phyloP scores from a whole-genome alignment of 2,113 vertebrate genomes.

The Diphyllodes magnificus region DNA sequence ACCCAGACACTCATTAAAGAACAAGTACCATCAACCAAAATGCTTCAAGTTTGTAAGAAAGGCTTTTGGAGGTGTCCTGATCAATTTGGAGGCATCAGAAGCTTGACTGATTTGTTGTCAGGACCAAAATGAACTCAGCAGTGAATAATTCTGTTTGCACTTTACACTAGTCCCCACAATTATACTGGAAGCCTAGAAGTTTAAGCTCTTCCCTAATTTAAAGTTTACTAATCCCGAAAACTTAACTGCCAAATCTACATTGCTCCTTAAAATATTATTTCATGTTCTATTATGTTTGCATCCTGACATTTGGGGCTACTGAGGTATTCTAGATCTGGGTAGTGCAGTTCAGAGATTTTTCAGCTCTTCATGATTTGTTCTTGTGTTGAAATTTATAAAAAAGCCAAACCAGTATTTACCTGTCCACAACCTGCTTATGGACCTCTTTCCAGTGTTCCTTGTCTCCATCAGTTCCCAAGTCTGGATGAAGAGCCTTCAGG shows the following conservation, averaged over 20 bases:
- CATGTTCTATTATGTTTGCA: not conserved
- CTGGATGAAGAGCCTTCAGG: constrained; percentile 86
- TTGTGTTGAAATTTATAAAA: not conserved
- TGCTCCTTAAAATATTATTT: not conserved
- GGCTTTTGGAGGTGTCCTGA: not conserved
- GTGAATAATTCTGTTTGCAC: not conserved
- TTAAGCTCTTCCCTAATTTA: not conserved
- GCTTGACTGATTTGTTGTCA: not conserved
- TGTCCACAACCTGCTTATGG: constrained; percentile 94
- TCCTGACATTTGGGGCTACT: not conserved
- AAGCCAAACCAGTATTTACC: constrained; percentile 69
- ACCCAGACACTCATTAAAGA: not conserved
- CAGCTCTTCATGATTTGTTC: not conserved
- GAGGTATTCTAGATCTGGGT: not conserved
- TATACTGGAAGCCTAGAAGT: not conserved
- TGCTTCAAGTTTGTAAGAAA: not conserved
- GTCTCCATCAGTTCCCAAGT: constrained; percentile 84
- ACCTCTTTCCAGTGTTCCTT: constrained; percentile 89
- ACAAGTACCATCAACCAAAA: not conserved
- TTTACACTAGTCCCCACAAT: not conserved
- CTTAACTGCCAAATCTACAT: not conserved
- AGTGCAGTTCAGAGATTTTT: not conserved
- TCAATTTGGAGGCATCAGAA: not conserved
- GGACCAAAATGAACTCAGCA: not conserved
- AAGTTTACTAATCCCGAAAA: not conserved